A percentile compares a stretch with the other conserved stretches of the same genome.
phyloP scores from a whole-genome alignment of 2,797 vertebrate genomes.

The Acropternis orthonyx region DNA sequence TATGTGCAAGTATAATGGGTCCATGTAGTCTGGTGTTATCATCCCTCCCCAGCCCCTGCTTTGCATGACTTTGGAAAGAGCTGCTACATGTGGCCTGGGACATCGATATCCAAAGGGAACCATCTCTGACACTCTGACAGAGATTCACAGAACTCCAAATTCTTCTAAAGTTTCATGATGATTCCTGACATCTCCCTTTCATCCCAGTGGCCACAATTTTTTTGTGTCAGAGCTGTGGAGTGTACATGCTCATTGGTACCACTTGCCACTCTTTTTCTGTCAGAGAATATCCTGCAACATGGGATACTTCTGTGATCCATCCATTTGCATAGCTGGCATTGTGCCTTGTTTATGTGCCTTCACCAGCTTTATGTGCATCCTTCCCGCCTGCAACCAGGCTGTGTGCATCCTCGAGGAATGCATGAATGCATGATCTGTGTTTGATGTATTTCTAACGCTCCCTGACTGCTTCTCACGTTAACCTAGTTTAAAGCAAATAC shows the following conservation, averaged over 20 bases:
- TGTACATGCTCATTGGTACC: neutral
- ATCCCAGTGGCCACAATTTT: neutral
- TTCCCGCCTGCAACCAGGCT: neutral
- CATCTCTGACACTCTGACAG: neutral
- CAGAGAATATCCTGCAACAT: neutral
- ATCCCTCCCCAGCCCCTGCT: neutral
- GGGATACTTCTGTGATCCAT: neutral
- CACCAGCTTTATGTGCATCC: neutral
- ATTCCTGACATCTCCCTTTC: neutral
- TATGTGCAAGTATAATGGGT: fast-evolving
- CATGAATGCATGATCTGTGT: neutral
- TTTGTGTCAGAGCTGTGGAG: neutral
- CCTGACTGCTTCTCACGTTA: neutral
- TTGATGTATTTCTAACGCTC: neutral
- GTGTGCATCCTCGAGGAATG: neutral
- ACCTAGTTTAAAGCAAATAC: neutral
- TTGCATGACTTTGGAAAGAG: neutral
- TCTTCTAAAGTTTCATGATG: neutral
- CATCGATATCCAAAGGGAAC: neutral
- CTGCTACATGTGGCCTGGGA: fast-evolving
- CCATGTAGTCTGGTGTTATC: fast-evolving
- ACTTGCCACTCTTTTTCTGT: neutral
- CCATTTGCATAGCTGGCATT: neutral
- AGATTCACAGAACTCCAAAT: neutral
- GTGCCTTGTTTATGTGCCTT: neutral